Conservation (phyloP, 2,888 invertebrate species). For the Drosophila melanosoma region DNA sequence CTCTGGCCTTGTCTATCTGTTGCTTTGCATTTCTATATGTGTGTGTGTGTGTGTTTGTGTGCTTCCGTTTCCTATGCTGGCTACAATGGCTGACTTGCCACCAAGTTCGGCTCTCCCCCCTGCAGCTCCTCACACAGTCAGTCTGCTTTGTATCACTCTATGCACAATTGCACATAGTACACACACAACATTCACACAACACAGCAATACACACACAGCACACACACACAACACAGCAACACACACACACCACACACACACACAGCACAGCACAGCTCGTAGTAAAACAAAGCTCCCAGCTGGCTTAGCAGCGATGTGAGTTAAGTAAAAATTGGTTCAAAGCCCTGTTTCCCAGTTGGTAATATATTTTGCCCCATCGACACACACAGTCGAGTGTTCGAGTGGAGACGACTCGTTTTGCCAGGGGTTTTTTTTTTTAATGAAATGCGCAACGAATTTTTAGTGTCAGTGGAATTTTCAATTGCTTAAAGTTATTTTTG, state of each 20-base stretch:
- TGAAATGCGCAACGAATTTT: slow-evolving; percentile 78
- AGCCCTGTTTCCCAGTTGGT: slow-evolving; percentile 61
- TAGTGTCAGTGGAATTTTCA: slow-evolving; percentile 78
- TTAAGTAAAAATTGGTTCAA: slow-evolving; percentile 77
- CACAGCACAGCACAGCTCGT: slow-evolving; percentile 3
- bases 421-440: slow-evolving; percentile 68
- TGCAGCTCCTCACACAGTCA: slow-evolving; percentile 20
- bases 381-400: slow-evolving; percentile 22
- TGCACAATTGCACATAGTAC: slow-evolving; percentile 76
- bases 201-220: slow-evolving; percentile 38
- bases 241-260: slow-evolving; percentile 12
- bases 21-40: slow-evolving; percentile 21
- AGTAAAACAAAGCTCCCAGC: slow-evolving; percentile 63
- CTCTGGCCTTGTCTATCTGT: slow-evolving; percentile 25
- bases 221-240: neutral
- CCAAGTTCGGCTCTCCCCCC: slow-evolving; percentile 29
- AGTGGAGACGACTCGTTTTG: slow-evolving; percentile 51
- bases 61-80: slow-evolving; percentile 70
- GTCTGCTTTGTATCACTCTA: slow-evolving; percentile 69
- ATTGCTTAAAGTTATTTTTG: slow-evolving; percentile 65
- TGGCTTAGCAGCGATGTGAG: slow-evolving; percentile 53
- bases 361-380: slow-evolving; percentile 76
- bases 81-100: slow-evolving; percentile 62
- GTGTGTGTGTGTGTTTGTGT: slow-evolving; percentile 34
- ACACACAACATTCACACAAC: slow-evolving; percentile 52